Evolutionary conservation across 64 coral and sea anemone genomes (phyloP), one percentile per base, ranked within the genome.

Genomic region (Anthopleura sola): DNA sequence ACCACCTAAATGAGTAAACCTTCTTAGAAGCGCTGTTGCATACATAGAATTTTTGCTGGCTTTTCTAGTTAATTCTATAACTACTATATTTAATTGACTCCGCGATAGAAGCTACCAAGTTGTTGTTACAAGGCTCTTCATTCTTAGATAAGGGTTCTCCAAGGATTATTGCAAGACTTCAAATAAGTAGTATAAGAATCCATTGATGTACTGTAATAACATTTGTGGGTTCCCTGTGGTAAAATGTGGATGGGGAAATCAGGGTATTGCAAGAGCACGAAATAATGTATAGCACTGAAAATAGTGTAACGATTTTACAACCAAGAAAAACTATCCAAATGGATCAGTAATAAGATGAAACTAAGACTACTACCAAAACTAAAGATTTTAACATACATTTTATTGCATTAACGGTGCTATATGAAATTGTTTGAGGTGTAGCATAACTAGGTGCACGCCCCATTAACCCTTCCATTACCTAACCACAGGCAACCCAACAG

Each of bases 21-120:
- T 5, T 26, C n/a, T 62, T 62, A 62, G 58, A 62, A 62, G 75
- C 24, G 76, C 76, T 79, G 4, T 79, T 79, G 76, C 76, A 79
- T 79, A 79, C 76, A 44, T 37, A 79, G 76, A 44, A 26, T 77
- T 77, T 44, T 44, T 79, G 76, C 76, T 79, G 38, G 76, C 76
- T 79, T 79, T 79, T 79, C 76, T 79, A 79, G 76, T 48, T 77
- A 40, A 77, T 40, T 79, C 36, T 44, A 38, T 44, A 48, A 48
- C 44, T 26, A 79, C 44, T 38, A 8, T 79, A 48, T 79, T 79
- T 79, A 79, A 79, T 79, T 79, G 6, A 44, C 47, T 23, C 36
- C 23, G 18, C 38, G 39, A n/a, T 79, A 79, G 44, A 44, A 23
- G 44, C 44, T 79, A 24, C 19, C 39, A 48, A 79, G 38, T 79